These are phyloP conservation scores for Acanthopagrus latus DNA, from an alignment of 2,797 vertebrate species.

Conservation along the genomic window DNA sequence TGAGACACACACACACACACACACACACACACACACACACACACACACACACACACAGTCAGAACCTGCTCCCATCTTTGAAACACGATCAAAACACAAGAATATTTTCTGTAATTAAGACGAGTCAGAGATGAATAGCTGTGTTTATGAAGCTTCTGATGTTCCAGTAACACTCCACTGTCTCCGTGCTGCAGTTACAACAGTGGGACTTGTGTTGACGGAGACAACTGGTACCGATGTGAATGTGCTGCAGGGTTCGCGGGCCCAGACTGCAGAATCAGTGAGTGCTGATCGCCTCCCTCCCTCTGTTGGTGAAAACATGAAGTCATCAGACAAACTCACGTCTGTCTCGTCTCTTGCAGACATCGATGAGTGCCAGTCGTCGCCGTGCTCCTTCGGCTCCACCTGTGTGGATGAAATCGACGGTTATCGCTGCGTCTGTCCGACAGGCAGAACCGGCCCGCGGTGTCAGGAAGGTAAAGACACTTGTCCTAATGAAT, in stretches of 20 bases:
- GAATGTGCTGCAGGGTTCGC: constrained; percentile 93
- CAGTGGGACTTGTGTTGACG: constrained; percentile 92
- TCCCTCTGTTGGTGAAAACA: too few species aligned
- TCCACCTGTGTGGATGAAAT: constrained; percentile 93
- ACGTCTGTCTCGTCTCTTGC: neutral
- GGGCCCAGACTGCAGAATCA: constrained; percentile 94
- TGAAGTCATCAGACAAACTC: neutral
- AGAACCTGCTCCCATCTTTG: constrained; percentile 1
- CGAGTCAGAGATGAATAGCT: constrained; percentile 1
- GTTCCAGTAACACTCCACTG: neutral
- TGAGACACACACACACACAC: constrained; percentile 75
- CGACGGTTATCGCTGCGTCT: constrained; percentile 90
- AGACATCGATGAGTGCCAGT: constrained; percentile 96
- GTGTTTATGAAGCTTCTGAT: neutral
- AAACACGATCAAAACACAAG: neutral
- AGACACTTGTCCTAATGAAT: too few species aligned
- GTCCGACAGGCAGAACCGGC: constrained; percentile 86
- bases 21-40: too few species aligned
- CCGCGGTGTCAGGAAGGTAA: constrained; percentile 91
- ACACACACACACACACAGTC: neutral
- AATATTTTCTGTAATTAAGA: neutral
- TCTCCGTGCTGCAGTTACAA: constrained; percentile 87
- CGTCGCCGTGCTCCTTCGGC: constrained; percentile 90
- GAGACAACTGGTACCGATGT: constrained; percentile 96
- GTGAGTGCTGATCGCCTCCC: constrained; percentile 82